phyloP scores from a whole-genome alignment of 2,797 vertebrate genomes.

The Eulemur mongoz region DNA sequence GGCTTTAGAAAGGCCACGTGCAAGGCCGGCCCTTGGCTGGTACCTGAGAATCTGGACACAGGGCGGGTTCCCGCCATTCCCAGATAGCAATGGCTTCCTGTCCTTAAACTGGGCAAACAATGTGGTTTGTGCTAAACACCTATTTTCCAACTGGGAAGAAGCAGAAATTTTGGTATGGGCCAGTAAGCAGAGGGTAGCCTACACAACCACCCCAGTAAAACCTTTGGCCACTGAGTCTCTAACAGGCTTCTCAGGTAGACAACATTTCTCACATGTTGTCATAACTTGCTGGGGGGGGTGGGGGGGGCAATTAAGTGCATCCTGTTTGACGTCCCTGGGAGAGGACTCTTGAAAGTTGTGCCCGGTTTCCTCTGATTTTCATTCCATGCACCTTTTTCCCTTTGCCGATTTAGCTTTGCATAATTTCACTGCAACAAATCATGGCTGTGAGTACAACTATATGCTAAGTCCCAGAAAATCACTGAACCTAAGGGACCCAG shows the following conservation, averaged over 20 bases:
- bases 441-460: neutral
- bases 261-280: neutral
- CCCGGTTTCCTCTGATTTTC: neutral
- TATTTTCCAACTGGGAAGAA: neutral
- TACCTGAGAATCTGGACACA: neutral
- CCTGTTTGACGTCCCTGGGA: neutral
- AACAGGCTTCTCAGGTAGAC: neutral
- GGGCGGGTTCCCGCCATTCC: neutral
- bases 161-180: neutral
- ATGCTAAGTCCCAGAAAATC: neutral
- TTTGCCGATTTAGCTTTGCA: neutral
- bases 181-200: neutral
- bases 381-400: neutral
- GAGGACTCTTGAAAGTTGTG: neutral
- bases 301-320: too few relatives aligned
- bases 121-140: neutral
- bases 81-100: neutral
- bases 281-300: neutral
- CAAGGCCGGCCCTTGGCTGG: neutral
- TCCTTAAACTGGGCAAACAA: neutral
- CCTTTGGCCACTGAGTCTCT: neutral
- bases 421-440: neutral
- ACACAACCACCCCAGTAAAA: neutral
- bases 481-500: neutral
- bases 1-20: neutral